Percentiles rank a stretch among this genome's conserved stretches.
Evolutionary conservation across 92 coral and sea anemone species (phyloP).

Genomic region (Phenganax stokvisi): DNA sequence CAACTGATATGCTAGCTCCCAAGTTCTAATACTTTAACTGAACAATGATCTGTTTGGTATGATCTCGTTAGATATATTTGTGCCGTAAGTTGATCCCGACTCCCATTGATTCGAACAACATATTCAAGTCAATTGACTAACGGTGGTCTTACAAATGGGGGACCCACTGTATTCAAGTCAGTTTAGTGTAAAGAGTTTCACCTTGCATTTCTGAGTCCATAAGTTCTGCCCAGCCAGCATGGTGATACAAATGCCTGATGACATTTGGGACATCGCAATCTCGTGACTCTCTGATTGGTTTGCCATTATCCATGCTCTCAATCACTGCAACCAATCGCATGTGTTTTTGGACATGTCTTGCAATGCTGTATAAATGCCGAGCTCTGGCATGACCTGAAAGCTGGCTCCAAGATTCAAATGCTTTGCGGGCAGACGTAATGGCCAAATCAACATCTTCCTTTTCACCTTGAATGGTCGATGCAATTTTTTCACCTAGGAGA

Average conservation of each 20-base stretch:
- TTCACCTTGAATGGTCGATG: slow-evolving; percentile 89
- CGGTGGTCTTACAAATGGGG: too few relatives aligned
- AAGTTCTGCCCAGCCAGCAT: slow-evolving; percentile 98
- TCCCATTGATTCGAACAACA: too few relatives aligned
- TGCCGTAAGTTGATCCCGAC: too few relatives aligned
- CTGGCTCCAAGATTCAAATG: slow-evolving; percentile 85
- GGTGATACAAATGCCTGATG: slow-evolving; percentile 81
- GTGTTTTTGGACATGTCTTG: slow-evolving; percentile 97
- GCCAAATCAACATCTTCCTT: slow-evolving; percentile 79
- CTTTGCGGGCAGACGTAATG: slow-evolving; percentile 72
- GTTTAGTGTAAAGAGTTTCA: not conserved
- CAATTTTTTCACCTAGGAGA: slow-evolving; percentile 71
- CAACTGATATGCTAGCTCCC: too few relatives aligned
- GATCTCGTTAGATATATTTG: too few relatives aligned
- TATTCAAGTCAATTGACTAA: too few relatives aligned
- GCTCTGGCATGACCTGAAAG: slow-evolving; percentile 90
- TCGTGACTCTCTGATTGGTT: slow-evolving; percentile 85
- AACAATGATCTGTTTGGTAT: too few relatives aligned
- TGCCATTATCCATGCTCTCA: slow-evolving; percentile 95
- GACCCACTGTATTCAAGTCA: too few relatives aligned
- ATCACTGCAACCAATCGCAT: slow-evolving; percentile 86
- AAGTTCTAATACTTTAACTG: too few relatives aligned
- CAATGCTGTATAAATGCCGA: slow-evolving; percentile 85
- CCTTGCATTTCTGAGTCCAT: slow-evolving; percentile 97
- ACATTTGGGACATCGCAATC: slow-evolving; percentile 95